Base-by-base conservation (phyloP, 2,113 vertebrate genomes). In the Poecile atricapillus region DNA sequence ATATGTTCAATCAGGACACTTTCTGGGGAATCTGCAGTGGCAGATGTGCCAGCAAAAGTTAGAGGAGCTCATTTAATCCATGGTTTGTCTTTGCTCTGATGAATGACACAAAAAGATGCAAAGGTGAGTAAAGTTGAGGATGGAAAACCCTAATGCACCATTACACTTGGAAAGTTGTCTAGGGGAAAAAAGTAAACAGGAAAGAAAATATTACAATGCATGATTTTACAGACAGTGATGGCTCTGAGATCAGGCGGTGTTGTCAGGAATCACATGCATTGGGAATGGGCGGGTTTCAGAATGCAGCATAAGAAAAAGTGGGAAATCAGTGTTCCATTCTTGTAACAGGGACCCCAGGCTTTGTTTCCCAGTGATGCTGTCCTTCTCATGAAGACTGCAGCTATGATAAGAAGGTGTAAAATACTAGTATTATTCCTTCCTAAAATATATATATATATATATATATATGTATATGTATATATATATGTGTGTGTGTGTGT, bases 351-450 rank as follows among this genome's bases (percentile, higher is more conserved):
- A 53, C 6, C 15, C 30, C 49, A 25, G 56, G 6, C 30, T 83
- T 69, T 77, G 15, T 43, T 78, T 87, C 35, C 21, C 25, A 37
- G 9, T 2, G 3, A 11, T 0, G 0, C 16, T 35, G n/a, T 15
- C 39, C 23, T 39, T 70, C 63, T 85, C 25, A 25, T 15, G 63
- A 44, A 62, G 46, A 55, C 39, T 43, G n/a, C 6, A 46, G 28
- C 43, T 84, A 8, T 46, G 27, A 50, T n/a, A n/a, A 65, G 14
- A 7, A 7, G 3, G 1, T 67, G 53, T 67, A 63, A 73, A 77
- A 71, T 35, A 27, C 6, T 27, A 30, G 11, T 30, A 63, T 56
- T 52, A 43, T 55, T 75, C 16, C 44, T 50, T 47, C 35, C 30
- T 79, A 64, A 71, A 87, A 83, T 39, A 39, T 39, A 39, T 39